Evolutionary conservation across 2,888 invertebrate genomes (phyloP).

Genomic region (Erynnis tages): DNA sequence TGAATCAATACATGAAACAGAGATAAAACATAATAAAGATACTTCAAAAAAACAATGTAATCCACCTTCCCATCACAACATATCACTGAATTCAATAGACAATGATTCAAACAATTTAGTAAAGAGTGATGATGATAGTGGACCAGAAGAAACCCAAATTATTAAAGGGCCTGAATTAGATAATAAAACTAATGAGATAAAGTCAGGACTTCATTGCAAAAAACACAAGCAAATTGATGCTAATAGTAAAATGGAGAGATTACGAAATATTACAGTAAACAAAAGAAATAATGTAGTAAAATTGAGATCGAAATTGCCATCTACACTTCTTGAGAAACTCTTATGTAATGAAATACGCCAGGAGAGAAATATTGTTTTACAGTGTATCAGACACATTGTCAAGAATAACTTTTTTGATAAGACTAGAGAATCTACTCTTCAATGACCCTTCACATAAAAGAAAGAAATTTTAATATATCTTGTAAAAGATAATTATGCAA

Average conservation of each 20-base stretch:
- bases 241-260: constrained; percentile 31
- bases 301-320: constrained; percentile 52
- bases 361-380: constrained; percentile 92
- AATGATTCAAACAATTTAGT: not conserved
- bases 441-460: no score
- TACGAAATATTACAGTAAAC: constrained; percentile 30
- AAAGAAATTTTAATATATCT: no score
- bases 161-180: constrained; percentile 39
- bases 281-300: constrained; percentile 32
- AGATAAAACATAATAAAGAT: constrained; percentile 24
- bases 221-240: constrained; percentile 4
- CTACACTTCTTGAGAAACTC: constrained; percentile 86
- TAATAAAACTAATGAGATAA: constrained; percentile 24
- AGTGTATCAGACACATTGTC: constrained; percentile 91
- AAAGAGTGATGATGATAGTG: constrained; percentile 61
- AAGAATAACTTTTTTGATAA: constrained; percentile 88
- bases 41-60: constrained; percentile 33
- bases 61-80: not conserved
- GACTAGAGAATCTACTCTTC: constrained; percentile 8
- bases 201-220: constrained; percentile 32
- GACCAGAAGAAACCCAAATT: constrained; percentile 74
- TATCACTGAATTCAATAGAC: constrained; percentile 4
- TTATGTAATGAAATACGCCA: constrained; percentile 89
- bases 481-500: no score
- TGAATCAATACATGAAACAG: constrained; percentile 39